These are phyloP conservation scores for Zonitis immaculata DNA, from an alignment of 2,888 invertebrate genomes.

Conservation along the genomic window DNA sequence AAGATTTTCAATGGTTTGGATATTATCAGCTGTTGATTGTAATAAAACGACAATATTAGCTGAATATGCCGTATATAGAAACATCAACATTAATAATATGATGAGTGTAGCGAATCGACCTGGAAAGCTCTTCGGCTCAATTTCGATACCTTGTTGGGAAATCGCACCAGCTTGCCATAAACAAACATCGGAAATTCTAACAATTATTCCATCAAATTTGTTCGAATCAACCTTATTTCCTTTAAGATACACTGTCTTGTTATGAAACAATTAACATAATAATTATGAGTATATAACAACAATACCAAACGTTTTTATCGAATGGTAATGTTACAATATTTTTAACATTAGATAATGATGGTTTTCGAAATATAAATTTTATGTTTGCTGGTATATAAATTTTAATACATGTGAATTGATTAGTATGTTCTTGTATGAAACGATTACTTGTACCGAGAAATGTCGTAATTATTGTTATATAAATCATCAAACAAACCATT, in stretches of 20 bases:
- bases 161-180: slow-evolving; percentile 47
- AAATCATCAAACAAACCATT: slow-evolving; percentile 56
- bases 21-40: slow-evolving; percentile 57
- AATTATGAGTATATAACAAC: background rate
- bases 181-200: slow-evolving; percentile 25
- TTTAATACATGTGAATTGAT: background rate
- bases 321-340: slow-evolving; percentile 16
- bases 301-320: slow-evolving; percentile 9
- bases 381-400: slow-evolving; percentile 3
- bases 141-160: slow-evolving; percentile 48
- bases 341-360: slow-evolving; percentile 10
- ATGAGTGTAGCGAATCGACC: slow-evolving; percentile 43
- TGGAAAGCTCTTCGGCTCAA: slow-evolving; percentile 41
- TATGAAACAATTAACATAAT: slow-evolving; percentile 5
- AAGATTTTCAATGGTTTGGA: slow-evolving; percentile 53
- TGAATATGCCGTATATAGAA: slow-evolving; percentile 60
- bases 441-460: no score
- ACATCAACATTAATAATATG: slow-evolving; percentile 46
- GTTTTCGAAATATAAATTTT: slow-evolving; percentile 10
- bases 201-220: background rate
- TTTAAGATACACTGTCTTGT: background rate
- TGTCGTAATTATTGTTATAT: slow-evolving; percentile 31
- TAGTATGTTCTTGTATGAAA: slow-evolving; percentile 4
- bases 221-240: background rate
- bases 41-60: slow-evolving; percentile 63